A percentile compares a stretch with the other conserved stretches of the same genome.
These are phyloP conservation scores for Arrhopalites spinosus DNA, from an alignment of 2,888 invertebrate species.

Conservation along the genomic window DNA sequence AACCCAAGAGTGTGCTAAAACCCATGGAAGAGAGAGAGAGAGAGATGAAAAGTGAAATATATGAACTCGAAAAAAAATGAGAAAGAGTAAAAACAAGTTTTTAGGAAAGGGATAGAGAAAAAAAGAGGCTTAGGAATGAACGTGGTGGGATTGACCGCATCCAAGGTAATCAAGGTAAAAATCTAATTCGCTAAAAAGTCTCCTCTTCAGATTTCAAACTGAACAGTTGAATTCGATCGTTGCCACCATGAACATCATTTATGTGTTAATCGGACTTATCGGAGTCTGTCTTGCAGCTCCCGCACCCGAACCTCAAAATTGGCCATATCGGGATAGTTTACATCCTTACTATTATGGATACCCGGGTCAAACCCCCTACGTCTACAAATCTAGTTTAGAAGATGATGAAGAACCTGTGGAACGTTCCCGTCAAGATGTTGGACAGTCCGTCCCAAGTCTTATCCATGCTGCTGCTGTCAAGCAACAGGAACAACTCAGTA, in stretches of 20 bases:
- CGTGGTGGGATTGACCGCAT: conserved; percentile 41
- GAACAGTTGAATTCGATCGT: conserved; percentile 30
- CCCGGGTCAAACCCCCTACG: conserved; percentile 50
- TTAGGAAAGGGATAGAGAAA: neutral
- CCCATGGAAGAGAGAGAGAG: neutral
- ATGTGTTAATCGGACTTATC: conserved; percentile 38
- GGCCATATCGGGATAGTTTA: conserved; percentile 48
- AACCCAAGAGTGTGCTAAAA: too few species aligned
- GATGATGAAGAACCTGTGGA: conserved; percentile 48
- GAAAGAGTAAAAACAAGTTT: conserved; percentile 33
- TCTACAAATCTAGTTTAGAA: conserved; percentile 46
- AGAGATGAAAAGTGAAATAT: neutral
- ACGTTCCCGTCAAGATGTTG: conserved; percentile 37
- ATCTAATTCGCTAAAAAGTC: conserved; percentile 36
- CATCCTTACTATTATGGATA: conserved; percentile 52
- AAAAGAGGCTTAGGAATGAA: conserved; percentile 15
- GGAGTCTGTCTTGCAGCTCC: conserved; percentile 42
- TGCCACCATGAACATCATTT: conserved; percentile 38
- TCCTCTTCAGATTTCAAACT: conserved; percentile 28
- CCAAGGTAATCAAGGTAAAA: conserved; percentile 37
- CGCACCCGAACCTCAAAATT: conserved; percentile 43
- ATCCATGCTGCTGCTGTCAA: conserved; percentile 36
- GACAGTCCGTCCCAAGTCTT: conserved; percentile 26
- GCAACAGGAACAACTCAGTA: conserved; percentile 33
- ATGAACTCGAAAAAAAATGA: neutral